A percentile compares a stretch with the other conserved stretches of the same genome.
Evolutionary conservation across 2,797 vertebrate species (phyloP).

Genomic region (Peromyscus melanophrys): DNA sequence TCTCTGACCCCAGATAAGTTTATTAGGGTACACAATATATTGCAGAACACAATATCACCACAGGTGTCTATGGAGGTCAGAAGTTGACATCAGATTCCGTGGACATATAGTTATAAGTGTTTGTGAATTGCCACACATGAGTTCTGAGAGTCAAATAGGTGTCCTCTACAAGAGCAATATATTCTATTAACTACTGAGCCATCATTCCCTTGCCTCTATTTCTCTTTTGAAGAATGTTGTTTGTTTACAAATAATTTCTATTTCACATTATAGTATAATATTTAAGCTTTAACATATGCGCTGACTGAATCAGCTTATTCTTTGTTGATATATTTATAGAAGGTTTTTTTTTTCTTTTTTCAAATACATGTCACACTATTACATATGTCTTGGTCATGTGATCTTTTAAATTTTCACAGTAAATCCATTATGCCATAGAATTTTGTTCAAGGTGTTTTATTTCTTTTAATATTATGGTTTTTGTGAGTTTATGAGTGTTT

Average conservation of each 20-base stretch:
- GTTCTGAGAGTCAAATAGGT: not conserved
- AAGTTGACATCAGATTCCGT: not conserved
- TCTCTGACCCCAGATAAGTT: not conserved
- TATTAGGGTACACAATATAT: not conserved
- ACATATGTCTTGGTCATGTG: conserved; percentile 62
- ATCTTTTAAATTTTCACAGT: conserved; percentile 66
- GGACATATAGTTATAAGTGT: not conserved
- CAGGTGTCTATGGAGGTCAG: not conserved
- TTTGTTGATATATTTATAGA: not conserved
- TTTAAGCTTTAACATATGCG: not conserved
- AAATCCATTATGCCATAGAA: conserved; percentile 78
- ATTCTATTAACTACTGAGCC: not conserved
- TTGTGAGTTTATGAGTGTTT: not conserved
- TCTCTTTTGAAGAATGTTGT: not conserved
- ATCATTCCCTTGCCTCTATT: not conserved
- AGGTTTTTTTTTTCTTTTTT: conserved; percentile 54
- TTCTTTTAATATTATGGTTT: not conserved
- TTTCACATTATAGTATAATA: not conserved
- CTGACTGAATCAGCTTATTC: not conserved
- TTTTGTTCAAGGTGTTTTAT: not conserved
- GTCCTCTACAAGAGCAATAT: not conserved
- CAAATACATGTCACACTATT: conserved; percentile 73
- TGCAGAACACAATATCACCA: too few species aligned
- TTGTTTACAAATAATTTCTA: not conserved
- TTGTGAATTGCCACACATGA: not conserved